Percentiles rank a stretch among this genome's conserved stretches.
phyloP scores from a whole-genome alignment of 2,888 invertebrate species.

The Rambutsinella grinnellia region DNA sequence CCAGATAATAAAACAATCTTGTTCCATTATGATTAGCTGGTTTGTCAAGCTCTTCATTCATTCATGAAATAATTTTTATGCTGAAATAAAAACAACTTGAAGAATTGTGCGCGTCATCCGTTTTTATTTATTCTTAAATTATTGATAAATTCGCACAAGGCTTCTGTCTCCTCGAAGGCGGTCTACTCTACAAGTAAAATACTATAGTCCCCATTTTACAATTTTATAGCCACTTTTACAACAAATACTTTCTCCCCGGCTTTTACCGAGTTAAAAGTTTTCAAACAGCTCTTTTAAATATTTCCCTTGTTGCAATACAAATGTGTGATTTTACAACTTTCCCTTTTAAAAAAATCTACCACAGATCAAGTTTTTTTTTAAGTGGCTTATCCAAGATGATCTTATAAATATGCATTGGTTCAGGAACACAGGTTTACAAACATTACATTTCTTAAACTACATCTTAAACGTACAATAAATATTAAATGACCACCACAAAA shows the following conservation, averaged over 20 bases:
- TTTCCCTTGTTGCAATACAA: neutral
- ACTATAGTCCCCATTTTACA: neutral
- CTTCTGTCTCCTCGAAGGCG: conserved; percentile 4
- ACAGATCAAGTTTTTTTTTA: neutral
- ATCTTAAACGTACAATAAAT: neutral
- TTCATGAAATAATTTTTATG: neutral
- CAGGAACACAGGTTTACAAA: conserved; percentile 31
- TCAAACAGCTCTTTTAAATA: neutral
- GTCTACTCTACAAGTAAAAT: neutral
- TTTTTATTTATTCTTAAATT: conserved; percentile 25
- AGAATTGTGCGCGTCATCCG: conserved; percentile 27
- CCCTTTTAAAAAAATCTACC: neutral
- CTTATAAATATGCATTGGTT: conserved; percentile 37
- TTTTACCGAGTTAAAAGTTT: neutral
- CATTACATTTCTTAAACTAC: neutral
- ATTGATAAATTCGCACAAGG: conserved; percentile 40
- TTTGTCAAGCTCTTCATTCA: neutral
- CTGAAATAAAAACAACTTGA: neutral
- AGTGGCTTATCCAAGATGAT: neutral
- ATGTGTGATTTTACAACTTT: neutral
- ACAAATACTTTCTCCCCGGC: neutral
- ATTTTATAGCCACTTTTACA: too few relatives aligned
- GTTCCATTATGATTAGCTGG: too few relatives aligned
- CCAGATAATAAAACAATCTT: too few relatives aligned
- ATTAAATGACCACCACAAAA: neutral